Percentiles rank a stretch among this genome's conserved stretches.
These are phyloP conservation scores for Limnephilus rhombicus DNA, from an alignment of 2,888 invertebrate genomes.

Conservation along the genomic window DNA sequence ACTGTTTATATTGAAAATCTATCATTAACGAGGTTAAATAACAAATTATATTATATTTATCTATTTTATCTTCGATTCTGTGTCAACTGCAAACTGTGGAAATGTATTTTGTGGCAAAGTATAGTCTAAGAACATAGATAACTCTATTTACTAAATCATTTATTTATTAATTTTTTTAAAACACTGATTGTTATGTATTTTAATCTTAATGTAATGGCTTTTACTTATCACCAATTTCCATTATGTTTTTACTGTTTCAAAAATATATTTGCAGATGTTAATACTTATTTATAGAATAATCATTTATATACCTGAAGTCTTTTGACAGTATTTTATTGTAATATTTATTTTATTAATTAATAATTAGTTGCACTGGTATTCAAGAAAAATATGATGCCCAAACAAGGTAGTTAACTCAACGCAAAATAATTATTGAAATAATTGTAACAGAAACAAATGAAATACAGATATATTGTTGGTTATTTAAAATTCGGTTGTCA, in stretches of 20 bases:
- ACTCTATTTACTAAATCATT: neutral
- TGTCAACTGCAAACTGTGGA: neutral
- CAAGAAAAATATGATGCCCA: neutral
- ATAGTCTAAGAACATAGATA: neutral
- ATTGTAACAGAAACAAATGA: neutral
- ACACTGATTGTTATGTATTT: neutral
- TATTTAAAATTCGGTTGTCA: neutral
- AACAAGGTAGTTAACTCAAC: neutral
- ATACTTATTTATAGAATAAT: neutral
- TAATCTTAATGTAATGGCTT: neutral
- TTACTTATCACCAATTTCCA: neutral
- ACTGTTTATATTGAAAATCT: neutral
- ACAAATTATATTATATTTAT: neutral
- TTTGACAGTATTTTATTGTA: neutral
- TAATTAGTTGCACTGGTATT: neutral
- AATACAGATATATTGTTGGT: neutral
- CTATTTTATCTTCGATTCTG: neutral
- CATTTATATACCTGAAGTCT: neutral
- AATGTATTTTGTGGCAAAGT: slow-evolving; percentile 18
- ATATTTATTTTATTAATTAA: neutral
- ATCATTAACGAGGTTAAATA: neutral
- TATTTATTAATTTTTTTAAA: neutral
- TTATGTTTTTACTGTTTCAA: neutral
- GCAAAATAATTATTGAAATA: neutral
- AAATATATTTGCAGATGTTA: neutral